Evolutionary conservation across 2,888 invertebrate species (phyloP).

Genomic region (Andrena flavipes): DNA sequence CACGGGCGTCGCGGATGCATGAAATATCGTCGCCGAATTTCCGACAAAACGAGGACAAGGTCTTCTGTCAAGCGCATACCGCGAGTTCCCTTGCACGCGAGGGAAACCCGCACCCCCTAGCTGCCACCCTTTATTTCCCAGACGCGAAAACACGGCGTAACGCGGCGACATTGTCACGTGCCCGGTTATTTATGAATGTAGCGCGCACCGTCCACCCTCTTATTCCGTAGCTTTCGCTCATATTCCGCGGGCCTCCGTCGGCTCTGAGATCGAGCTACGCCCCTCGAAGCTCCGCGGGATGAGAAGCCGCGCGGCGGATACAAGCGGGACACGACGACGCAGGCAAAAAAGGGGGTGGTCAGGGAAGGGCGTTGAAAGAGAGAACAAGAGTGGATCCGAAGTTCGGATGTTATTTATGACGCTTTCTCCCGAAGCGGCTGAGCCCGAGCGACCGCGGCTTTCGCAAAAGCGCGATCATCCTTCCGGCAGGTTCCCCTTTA

Average conservation of each 20-base stretch:
- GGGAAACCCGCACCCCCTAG: conserved; percentile 13
- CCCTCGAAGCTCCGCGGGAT: conserved; percentile 46
- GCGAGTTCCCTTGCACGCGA: conserved; percentile 39
- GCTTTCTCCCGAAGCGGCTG: conserved; percentile 70
- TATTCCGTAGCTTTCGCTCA: conserved; percentile 78
- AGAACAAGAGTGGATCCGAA: conserved; percentile 66
- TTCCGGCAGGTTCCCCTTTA: conserved; percentile 54
- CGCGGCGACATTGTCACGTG: conserved; percentile 74
- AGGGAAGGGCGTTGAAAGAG: conserved; percentile 41
- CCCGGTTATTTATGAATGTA: conserved; percentile 80
- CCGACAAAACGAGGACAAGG: conserved; percentile 58
- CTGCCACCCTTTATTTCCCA: conserved; percentile 45
- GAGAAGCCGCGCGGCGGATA: conserved; percentile 51
- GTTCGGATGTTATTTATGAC: conserved; percentile 78
- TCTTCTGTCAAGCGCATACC: conserved; percentile 54
- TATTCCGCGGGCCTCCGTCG: conserved; percentile 75
- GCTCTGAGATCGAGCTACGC: conserved; percentile 55
- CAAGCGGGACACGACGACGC: conserved; percentile 53
- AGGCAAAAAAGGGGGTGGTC: conserved; percentile 50
- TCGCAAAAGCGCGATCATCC: conserved; percentile 68
- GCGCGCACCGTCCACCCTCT: conserved; percentile 77
- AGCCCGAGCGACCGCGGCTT: conserved; percentile 65
- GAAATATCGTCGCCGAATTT: conserved; percentile 50
- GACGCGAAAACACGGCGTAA: conserved; percentile 50
- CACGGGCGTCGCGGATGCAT: neutral